Conservation (phyloP, 2,888 invertebrate species). For the Dryococelus australis region DNA sequence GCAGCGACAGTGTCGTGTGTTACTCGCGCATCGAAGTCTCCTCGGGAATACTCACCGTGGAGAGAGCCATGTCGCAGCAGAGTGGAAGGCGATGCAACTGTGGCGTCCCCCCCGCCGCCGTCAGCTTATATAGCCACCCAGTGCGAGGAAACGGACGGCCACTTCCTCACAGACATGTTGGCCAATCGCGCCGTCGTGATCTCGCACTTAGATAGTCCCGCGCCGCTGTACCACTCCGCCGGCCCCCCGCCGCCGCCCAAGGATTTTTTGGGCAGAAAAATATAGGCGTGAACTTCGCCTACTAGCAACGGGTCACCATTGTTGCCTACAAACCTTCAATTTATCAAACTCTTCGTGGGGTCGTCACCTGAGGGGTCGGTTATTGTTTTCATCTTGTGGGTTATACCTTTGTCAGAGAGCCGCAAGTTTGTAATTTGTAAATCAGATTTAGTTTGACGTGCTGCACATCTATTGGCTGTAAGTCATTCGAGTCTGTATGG, state of each 20-base stretch:
- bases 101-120: background rate
- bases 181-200: slow-evolving; percentile 7
- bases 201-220: background rate
- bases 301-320: background rate
- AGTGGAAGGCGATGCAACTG: background rate
- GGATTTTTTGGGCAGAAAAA: background rate
- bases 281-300: background rate
- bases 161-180: background rate
- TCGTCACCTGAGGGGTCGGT: no score
- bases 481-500: no score
- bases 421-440: no score
- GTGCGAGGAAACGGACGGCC: background rate
- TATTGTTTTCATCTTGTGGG: no score
- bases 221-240: background rate
- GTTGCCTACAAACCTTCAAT: background rate
- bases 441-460: no score
- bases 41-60: background rate
- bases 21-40: background rate
- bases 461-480: no score
- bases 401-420: no score
- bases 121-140: background rate
- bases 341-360: no score
- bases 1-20: background rate
- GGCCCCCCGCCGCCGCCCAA: background rate
- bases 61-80: background rate